A percentile compares a stretch with the other conserved stretches of the same genome.
Conservation (phyloP, 2,888 invertebrate genomes). For the Carterocephalus palaemon region DNA sequence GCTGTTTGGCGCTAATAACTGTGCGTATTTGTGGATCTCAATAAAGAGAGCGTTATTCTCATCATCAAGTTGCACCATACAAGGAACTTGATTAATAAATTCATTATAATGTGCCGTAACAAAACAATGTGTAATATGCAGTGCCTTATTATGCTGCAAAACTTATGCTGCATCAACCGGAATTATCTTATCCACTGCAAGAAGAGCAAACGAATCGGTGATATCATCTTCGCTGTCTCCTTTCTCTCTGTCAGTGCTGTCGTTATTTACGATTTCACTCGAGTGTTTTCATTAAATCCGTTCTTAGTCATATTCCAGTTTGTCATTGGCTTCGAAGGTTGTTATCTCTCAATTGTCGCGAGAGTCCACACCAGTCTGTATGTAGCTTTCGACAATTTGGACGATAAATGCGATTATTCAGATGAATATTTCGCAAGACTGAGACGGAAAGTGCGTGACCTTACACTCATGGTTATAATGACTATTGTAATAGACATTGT, state of each 20-base stretch:
- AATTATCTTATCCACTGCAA: conserved; percentile 39
- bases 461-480: conserved; percentile 29
- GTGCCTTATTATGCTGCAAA: conserved; percentile 41
- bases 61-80: too few species aligned
- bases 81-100: conserved; percentile 2
- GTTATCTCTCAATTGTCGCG: conserved; percentile 34
- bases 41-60: too few species aligned
- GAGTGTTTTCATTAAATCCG: background rate
- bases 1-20: too few species aligned
- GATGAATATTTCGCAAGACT: conserved; percentile 33
- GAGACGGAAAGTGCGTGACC: conserved; percentile 27
- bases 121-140: conserved; percentile 10
- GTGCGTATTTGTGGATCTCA: too few species aligned
- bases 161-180: conserved; percentile 50
- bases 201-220: conserved; percentile 36
- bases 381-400: conserved; percentile 40
- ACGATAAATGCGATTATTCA: conserved; percentile 44
- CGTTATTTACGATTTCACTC: conserved; percentile 34
- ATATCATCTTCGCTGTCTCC: conserved; percentile 33
- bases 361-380: conserved; percentile 35
- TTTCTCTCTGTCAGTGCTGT: conserved; percentile 26
- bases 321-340: conserved; percentile 36
- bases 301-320: conserved; percentile 34
- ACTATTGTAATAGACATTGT: conserved; percentile 42
- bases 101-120: conserved; percentile 1